These are phyloP conservation scores for Notamacropus eugenii DNA, from an alignment of 2,797 vertebrate genomes.

Conservation along the genomic window DNA sequence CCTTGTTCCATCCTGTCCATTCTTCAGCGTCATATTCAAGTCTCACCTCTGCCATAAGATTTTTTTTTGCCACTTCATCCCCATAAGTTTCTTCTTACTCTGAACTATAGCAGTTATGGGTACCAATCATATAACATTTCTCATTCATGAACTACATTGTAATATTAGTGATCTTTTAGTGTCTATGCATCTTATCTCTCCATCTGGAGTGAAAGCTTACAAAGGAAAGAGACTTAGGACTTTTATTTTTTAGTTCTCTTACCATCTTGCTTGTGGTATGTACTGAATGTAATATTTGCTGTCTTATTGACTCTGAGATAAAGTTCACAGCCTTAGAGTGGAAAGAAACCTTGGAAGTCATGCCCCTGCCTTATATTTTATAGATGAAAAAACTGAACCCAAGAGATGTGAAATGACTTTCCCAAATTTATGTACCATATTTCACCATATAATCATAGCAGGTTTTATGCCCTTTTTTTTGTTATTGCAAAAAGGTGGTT, in stretches of 20 bases:
- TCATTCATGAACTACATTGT: background rate
- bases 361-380: background rate
- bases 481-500: too few relatives aligned
- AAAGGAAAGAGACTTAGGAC: background rate
- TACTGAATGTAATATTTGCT: background rate
- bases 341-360: background rate
- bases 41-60: background rate
- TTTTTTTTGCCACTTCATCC: background rate
- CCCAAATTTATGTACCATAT: background rate
- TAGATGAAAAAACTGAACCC: background rate
- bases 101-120: background rate
- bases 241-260: background rate
- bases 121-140: background rate
- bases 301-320: background rate
- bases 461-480: too few relatives aligned
- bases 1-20: background rate
- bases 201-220: background rate
- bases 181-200: background rate
- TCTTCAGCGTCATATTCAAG: background rate
- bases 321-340: background rate
- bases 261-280: background rate
- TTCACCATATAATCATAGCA: too few relatives aligned
- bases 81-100: background rate
- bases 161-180: background rate
- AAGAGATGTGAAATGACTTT: background rate